Evolutionary conservation across 2,888 invertebrate genomes (phyloP), one percentile per base, ranked within the genome.

Genomic region (Flabesymbios commensalis): DNA sequence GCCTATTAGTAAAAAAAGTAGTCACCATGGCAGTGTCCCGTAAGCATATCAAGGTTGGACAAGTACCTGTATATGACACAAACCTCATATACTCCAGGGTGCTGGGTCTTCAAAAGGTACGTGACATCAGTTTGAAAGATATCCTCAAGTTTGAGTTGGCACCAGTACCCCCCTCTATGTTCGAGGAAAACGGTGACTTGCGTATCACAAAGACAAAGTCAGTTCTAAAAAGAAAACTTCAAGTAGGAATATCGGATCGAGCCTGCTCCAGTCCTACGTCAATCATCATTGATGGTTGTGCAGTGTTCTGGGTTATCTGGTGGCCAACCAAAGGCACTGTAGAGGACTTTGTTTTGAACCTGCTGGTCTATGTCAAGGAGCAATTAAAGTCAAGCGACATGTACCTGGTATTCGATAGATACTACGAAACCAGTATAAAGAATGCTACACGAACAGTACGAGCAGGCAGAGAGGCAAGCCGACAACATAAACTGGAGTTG

Each of bases 51-150:
- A 36, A 32, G 29, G 33, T 62, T 24, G 59, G 59, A 22, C 22
- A 24, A 19, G 19, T 17, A 29, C 28, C 24, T 19, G 54, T 62
- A 14, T 62, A 22, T 53, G 62, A 53, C 28, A 47, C 45, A 42
- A 52, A 41, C 45, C 52, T 60, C 22, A 62, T 62, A 26, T 62
- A 58, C 48, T 3, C 45, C 14, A 42, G 55, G 28, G 57, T 60
- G 45, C 22, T 60, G 28, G 41, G 47, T 48, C 41, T 61, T 26
- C 61, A 61, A 36, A 2, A 49, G 24, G 26, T 3, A 14, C 32
- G 57, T 22, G 43, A 39, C 32, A 29, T 61, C 4, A 28, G 47
- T 28, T 36, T 61, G 29, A 59, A 36, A 17, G 58, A 60, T 28
- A 3, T 57, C 17, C 57, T 57, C 1, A 10, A 29, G 22, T 36